phyloP scores from a whole-genome alignment of 2,797 vertebrate genomes.

The Danio kyathit region DNA sequence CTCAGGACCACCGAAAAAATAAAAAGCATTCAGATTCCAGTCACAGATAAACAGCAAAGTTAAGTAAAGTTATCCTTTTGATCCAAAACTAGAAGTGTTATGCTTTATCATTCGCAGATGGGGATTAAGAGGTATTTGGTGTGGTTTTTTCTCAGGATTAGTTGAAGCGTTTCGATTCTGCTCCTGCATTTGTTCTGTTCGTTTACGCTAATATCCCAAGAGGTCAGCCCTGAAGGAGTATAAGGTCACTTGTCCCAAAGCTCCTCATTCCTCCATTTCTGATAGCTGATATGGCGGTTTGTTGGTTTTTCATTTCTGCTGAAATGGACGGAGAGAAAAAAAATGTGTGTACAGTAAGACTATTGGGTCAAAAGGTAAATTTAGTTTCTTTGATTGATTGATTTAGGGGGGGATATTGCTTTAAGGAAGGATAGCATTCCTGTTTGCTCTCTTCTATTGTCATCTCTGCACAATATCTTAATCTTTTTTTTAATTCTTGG shows the following conservation, averaged over 20 bases:
- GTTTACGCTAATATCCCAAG: not conserved
- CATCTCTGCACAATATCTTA: not conserved
- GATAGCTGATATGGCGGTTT: not conserved
- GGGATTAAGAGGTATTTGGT: constrained; percentile 29
- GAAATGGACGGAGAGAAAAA: not conserved
- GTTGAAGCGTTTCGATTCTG: constrained; percentile 6
- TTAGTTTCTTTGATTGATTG: not conserved
- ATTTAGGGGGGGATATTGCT: too few relatives aligned
- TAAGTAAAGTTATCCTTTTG: constrained; percentile 28
- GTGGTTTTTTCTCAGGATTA: not conserved
- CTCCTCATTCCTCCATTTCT: not conserved
- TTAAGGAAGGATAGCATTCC: not conserved
- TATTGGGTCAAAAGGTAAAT: constrained; percentile 1
- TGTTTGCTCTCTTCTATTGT: not conserved
- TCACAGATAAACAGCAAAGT: constrained; percentile 10
- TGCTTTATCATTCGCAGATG: constrained; percentile 34
- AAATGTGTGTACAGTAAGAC: not conserved
- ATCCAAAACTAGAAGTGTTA: constrained; percentile 27
- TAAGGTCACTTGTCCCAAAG: constrained; percentile 9
- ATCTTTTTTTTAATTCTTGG: not conserved
- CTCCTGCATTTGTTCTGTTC: not conserved
- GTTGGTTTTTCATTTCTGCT: constrained; percentile 6
- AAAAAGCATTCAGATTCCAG: not conserved
- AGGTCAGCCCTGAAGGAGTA: not conserved
- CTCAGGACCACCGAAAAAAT: not conserved